Evolutionary conservation across 2,113 vertebrate genomes (phyloP).

Genomic region (Pluvialis apricaria): DNA sequence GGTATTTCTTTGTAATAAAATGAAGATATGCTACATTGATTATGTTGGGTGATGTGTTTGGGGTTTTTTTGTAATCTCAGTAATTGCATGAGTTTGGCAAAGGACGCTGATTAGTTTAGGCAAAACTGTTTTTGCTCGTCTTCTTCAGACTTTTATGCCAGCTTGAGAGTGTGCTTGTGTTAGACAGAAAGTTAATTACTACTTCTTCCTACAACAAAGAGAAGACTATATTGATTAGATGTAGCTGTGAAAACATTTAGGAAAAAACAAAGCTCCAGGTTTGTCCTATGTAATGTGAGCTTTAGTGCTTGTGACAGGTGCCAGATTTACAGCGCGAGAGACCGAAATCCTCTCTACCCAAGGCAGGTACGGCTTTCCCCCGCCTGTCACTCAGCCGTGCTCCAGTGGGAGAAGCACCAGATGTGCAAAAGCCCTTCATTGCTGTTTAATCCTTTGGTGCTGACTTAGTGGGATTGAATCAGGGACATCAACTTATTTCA

Average conservation of each 20-base stretch:
- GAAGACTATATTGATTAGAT: slow-evolving; percentile 34
- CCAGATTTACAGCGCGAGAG: slow-evolving; percentile 42
- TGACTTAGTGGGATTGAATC: slow-evolving; percentile 21
- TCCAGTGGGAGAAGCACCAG: slow-evolving; percentile 40
- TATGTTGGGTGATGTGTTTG: neutral
- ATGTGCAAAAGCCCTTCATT: slow-evolving; percentile 31
- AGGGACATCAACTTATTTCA: neutral
- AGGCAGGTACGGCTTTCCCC: neutral
- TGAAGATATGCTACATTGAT: neutral
- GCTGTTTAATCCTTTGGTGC: slow-evolving; percentile 39
- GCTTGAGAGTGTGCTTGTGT: neutral
- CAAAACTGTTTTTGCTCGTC: neutral
- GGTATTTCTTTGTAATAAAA: neutral
- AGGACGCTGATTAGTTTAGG: neutral
- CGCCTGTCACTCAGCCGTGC: slow-evolving; percentile 23
- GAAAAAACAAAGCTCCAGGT: slow-evolving; percentile 18
- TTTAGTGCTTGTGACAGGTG: slow-evolving; percentile 56
- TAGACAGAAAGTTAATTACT: slow-evolving; percentile 42
- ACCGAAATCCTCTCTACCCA: neutral
- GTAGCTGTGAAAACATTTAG: slow-evolving; percentile 47
- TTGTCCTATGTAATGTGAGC: slow-evolving; percentile 28
- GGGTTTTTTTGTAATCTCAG: neutral
- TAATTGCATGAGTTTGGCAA: neutral
- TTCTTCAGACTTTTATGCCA: neutral
- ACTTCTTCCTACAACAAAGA: slow-evolving; percentile 23